Evolutionary conservation across 1,140 invertebrate species (phyloP).

Genomic region (Neodiprion fabricii): DNA sequence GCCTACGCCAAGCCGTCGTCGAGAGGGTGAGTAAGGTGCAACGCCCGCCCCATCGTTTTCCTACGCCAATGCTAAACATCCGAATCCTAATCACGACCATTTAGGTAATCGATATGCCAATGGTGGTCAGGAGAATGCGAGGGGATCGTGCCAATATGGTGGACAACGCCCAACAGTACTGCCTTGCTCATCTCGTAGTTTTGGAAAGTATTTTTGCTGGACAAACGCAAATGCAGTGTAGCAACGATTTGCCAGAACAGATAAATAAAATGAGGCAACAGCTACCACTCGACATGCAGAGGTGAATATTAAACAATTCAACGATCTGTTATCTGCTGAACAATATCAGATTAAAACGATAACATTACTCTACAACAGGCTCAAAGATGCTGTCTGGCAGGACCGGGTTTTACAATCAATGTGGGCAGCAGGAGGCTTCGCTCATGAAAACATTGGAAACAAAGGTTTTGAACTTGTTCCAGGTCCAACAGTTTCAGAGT

Average conservation of each 20-base stretch:
- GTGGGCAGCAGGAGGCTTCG: too few relatives aligned
- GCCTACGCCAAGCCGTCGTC: conserved; percentile 23
- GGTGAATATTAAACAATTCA: neutral
- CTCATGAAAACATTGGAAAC: too few relatives aligned
- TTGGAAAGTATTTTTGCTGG: conserved; percentile 22
- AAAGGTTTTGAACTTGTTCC: too few relatives aligned
- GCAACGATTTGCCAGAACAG: neutral
- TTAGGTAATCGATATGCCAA: conserved; percentile 21
- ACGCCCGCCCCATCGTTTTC: too few relatives aligned
- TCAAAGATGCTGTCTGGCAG: neutral
- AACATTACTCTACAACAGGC: neutral
- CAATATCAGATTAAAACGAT: neutral
- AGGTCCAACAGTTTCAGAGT: too few relatives aligned
- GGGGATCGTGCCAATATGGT: conserved; percentile 27
- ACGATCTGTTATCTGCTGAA: neutral
- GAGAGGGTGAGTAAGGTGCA: conserved; percentile 11
- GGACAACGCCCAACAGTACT: conserved; percentile 26
- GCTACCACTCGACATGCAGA: neutral
- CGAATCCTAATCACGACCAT: neutral
- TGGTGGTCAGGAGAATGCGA: conserved; percentile 12
- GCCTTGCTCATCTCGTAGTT: conserved; percentile 24
- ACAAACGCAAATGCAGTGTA: conserved; percentile 10
- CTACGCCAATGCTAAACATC: too few relatives aligned
- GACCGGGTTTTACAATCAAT: neutral
- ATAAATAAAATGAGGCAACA: conserved; percentile 2